Base-by-base conservation (phyloP, 2,113 vertebrate species). In the Pithys albifrons region DNA sequence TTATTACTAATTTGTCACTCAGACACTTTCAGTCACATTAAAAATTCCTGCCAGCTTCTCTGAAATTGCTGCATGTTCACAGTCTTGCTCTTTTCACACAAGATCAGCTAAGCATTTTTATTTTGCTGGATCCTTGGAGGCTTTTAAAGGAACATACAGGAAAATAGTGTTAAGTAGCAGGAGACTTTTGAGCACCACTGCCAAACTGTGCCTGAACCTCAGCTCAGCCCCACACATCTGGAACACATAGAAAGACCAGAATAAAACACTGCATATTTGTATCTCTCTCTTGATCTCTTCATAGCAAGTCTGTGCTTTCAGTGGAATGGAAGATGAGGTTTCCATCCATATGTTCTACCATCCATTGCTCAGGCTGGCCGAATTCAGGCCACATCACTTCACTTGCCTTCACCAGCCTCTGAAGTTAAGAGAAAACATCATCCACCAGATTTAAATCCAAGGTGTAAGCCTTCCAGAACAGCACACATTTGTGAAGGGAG, bases 1-100 rank as follows among this genome's bases (percentile, higher is more conserved):
- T 97, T 96, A 96, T 95, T 93, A 96, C 94, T 94, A 75, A 96
- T 96, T 96, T 96, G 95, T 97, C 91, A 97, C 85, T 95, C 91
- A 96, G 94, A 94, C 86, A 89, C 74, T 96, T 93, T 58, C 58
- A 88, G 78, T 85, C 88, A 66, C 91, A 97, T 93, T 93, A 91
- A 89, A 94, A 96, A 95, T 91, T 92, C 93, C 89, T 93, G 81
- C 54, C 77, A 93, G 87, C 89, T 88, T 82, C 88, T 83, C 93
- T n/a, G 71, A 78, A 94, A 91, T 73, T 91, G 88, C 94, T 90
- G 37, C 24, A 29, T 62, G 75, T 69, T 81, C 82, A 46, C 41
- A 85, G 39, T 39, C 81, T 88, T 62, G 64, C 82, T 89, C 55
- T 80, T 89, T 96, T 66, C 81, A 94, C 87, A 91, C 85, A 94